Base-by-base conservation (phyloP, 2,888 invertebrate species). In the Conus canariensis region DNA sequence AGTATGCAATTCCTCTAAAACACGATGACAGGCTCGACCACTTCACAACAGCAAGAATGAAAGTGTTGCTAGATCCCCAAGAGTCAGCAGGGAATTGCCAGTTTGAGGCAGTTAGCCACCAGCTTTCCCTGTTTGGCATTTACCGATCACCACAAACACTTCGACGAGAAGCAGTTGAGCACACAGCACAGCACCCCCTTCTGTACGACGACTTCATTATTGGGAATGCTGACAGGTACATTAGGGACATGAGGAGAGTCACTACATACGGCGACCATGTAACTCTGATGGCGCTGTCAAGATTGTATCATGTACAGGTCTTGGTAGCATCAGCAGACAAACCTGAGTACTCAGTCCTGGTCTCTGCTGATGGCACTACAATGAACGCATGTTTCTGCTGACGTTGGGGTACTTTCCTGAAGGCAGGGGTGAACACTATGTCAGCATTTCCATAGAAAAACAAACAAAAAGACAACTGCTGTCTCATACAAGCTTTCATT, bases 221-320 rank as follows among this genome's bases (percentile, higher is more conserved):
- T 74, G 74, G 74, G 7, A 19, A 74, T 74, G 22, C 74, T 12
- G 74, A 8, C 8, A 74, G 19, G 74, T n/a, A 74, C 22, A 74
- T 74, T n/a, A 19, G 19, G 19, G 14, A n/a, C 10, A 74, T 74
- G 74, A 74, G 7, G 19, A 74, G 19, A 74, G 74, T 12, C 6
- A 74, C 10, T 19, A 74, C 74, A 16, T n/a, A 74, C 74, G 74
- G 74, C 7, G 74, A 74, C 74, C 74, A 74, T n/a, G 74, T 74
- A 16, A 74, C 74, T 74, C 74, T 74, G 19, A 19, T 74, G 74
- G 74, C n/a, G 74, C 74, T n/a, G n/a, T 74, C 74, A 74, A 74
- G 74, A 74, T 19, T 74, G 74, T 74, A 74, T 19, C 8, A 74
- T 74, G n/a, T 74, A 12, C 74, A 74, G n/a, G 8, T 74, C 74